Percentiles rank a stretch among this genome's conserved stretches.
phyloP scores from a whole-genome alignment of 92 coral and sea anemone genomes.

The Chrysogorgia sp. region DNA sequence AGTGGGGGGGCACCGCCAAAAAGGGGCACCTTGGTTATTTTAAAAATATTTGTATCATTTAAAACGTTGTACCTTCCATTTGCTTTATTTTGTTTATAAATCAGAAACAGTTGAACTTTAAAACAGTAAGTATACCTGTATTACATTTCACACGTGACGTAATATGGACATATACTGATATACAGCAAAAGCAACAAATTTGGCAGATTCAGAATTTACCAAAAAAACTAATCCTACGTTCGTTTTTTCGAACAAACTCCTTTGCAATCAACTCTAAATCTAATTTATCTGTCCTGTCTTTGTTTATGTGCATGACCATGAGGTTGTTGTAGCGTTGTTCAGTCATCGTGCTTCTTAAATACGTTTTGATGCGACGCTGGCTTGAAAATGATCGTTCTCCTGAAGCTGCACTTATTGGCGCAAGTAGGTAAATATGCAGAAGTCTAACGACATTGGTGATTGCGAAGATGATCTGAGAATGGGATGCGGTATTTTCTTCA shows the following conservation, averaged over 20 bases:
- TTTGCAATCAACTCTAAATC: conserved; percentile 20
- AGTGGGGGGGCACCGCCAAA: no score
- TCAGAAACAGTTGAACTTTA: no score
- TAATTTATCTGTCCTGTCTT: conserved; percentile 10
- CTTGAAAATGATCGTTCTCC: conserved; percentile 20
- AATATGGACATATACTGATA: no score
- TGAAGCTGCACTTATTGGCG: conserved; percentile 31
- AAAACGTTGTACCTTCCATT: no score
- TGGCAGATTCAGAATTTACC: background rate
- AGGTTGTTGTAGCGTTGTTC: conserved; percentile 22
- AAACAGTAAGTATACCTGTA: no score
- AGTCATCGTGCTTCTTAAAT: conserved; percentile 35
- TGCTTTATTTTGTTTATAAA: no score
- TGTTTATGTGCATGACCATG: conserved; percentile 19
- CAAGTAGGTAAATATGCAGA: conserved; percentile 31
- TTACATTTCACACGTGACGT: no score
- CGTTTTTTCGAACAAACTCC: conserved; percentile 23
- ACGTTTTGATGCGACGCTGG: conserved; percentile 19
- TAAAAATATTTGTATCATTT: no score
- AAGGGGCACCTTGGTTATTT: no score
- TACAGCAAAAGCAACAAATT: no score
- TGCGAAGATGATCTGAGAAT: conserved; percentile 31
- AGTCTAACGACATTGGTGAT: conserved; percentile 22
- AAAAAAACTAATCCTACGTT: conserved; percentile 22
- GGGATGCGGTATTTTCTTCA: conserved; percentile 2